These are phyloP conservation scores for Eremobia ochroleuca DNA, from an alignment of 2,888 invertebrate genomes.

Conservation along the genomic window DNA sequence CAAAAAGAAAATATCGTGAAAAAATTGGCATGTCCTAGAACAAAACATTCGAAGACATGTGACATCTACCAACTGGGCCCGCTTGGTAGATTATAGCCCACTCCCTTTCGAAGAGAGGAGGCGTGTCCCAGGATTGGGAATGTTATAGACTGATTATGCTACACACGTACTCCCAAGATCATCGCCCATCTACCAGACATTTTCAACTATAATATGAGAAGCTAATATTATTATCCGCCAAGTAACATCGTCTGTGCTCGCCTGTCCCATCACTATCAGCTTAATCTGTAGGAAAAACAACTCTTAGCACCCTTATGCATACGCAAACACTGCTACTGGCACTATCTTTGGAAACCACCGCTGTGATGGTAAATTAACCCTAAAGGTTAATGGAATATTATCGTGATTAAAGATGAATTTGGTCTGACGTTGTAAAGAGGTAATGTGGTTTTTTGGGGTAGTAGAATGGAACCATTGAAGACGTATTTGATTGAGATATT, in stretches of 20 bases:
- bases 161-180: neutral
- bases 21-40: no score
- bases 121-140: no score
- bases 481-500: slow-evolving; percentile 31
- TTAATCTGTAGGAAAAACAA: slow-evolving; percentile 89
- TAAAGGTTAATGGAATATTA: slow-evolving; percentile 21
- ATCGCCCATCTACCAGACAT: neutral
- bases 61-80: no score
- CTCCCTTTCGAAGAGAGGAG: no score
- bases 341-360: slow-evolving; percentile 66
- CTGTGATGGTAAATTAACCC: slow-evolving; percentile 59
- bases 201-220: neutral
- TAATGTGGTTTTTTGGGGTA: slow-evolving; percentile 7
- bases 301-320: slow-evolving; percentile 85
- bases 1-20: no score
- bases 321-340: slow-evolving; percentile 86
- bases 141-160: no score
- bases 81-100: no score
- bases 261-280: slow-evolving; percentile 76
- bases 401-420: slow-evolving; percentile 37
- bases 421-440: slow-evolving; percentile 3
- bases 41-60: no score
- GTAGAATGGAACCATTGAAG: slow-evolving; percentile 27
- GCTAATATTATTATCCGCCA: slow-evolving; percentile 9
- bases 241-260: slow-evolving; percentile 61